phyloP scores from a whole-genome alignment of 2,797 vertebrate species.

The Xiphophorus birchmanni region DNA sequence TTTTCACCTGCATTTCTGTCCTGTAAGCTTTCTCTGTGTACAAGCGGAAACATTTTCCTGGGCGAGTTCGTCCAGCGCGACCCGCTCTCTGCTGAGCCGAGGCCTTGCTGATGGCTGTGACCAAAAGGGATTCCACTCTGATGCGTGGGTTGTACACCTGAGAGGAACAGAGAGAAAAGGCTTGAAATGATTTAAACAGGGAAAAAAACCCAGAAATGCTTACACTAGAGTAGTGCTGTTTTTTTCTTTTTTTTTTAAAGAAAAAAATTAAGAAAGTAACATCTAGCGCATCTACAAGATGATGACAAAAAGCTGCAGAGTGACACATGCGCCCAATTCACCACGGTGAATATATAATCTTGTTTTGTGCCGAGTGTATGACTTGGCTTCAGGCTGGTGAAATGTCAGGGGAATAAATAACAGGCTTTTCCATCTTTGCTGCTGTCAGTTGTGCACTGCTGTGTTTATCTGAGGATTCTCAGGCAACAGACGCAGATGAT shows the following conservation, averaged over 20 bases:
- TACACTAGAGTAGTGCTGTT: neutral
- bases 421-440: slow-evolving; percentile 76
- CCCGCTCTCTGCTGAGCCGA: slow-evolving; percentile 97
- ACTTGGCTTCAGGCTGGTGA: slow-evolving; percentile 76
- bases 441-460: slow-evolving; percentile 72
- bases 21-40: slow-evolving; percentile 99
- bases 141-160: slow-evolving; percentile 97
- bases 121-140: slow-evolving; percentile 95
- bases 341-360: slow-evolving; percentile 65
- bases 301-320: slow-evolving; percentile 29
- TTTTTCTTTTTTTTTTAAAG: neutral
- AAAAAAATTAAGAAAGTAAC: slow-evolving; percentile 10
- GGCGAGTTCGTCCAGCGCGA: slow-evolving; percentile 92
- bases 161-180: slow-evolving; percentile 17
- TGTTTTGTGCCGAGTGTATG: slow-evolving; percentile 64
- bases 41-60: slow-evolving; percentile 95
- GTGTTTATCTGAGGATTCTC: slow-evolving; percentile 81
- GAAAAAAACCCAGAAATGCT: neutral
- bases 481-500: slow-evolving; percentile 77
- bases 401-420: slow-evolving; percentile 84
- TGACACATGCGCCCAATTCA: slow-evolving; percentile 22
- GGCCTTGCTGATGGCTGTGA: slow-evolving; percentile 97
- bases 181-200: neutral
- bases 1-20: slow-evolving; percentile 96
- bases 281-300: slow-evolving; percentile 17